Base-by-base conservation (phyloP, 1,140 invertebrate species). In the Heliconius hewitsoni region DNA sequence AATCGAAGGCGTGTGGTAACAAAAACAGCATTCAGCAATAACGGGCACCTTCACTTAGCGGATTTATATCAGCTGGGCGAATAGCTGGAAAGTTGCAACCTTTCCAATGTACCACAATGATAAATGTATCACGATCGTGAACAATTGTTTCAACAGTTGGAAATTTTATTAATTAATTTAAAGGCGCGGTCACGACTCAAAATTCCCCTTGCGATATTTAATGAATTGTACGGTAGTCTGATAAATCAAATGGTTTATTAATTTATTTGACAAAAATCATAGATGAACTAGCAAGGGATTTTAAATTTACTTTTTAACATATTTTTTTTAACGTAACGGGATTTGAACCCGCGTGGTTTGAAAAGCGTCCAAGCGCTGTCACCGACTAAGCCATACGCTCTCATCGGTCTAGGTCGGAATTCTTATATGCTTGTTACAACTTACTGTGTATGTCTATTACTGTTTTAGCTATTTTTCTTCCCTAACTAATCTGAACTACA, bases 121-220 rank as follows among this genome's bases (percentile, higher is more conserved):
- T 86, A 86, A 86, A 86, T 84, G 83, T 83, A 79, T 82, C 84
- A 86, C 84, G 84, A 86, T 81, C 73, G 75, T 81, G 78, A 74
- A 82, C 84, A 86, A 84, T 84, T 86, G 83, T 86, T 86, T 84
- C 81, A 84, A 79, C 84, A 82, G 83, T 84, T 80, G 81, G 84
- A 83, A 83, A 83, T 84, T 84, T 86, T 83, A 86, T 84, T 86
- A 86, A 86, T 86, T 86, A 86, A 84, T 84, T 81, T 85, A 82
- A 85, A 82, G 78, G 77, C 78, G 82, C 77, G 80, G 86, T 87
- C 86, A 87, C 85, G 86, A 85, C 81, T 83, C 70, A 81, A 83
- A 83, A 83, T 83, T 78, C 80, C 80, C 78, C 73, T 83, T 82
- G 72, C 81, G 74, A 77, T 73, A 57, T 82, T 82, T 73, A 76